A percentile compares a stretch with the other conserved stretches of the same genome.
phyloP scores from a whole-genome alignment of 2,797 vertebrate species.

The Eupleurogrammus muticus region DNA sequence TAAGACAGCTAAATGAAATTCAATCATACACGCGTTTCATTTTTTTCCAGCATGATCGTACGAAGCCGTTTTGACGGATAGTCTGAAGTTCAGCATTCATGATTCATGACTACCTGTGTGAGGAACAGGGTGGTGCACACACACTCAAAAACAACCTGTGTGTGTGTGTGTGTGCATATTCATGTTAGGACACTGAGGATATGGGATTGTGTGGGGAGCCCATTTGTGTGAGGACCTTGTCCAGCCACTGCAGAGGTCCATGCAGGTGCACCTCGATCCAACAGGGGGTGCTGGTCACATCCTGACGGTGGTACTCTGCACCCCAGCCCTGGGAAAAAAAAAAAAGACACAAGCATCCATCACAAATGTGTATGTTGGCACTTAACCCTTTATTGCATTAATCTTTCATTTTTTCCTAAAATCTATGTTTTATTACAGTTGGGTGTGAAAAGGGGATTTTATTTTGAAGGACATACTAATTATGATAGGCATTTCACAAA shows the following conservation, averaged over 20 bases:
- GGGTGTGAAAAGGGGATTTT: no score
- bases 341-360: constrained; percentile 47
- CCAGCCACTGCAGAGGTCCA: constrained; percentile 97
- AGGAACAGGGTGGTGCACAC: constrained; percentile 5
- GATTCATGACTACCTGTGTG: constrained; percentile 64
- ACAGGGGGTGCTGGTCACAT: constrained; percentile 98
- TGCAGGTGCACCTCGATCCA: constrained; percentile 99
- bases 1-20: constrained; percentile 35
- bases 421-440: no score
- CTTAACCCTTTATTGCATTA: no score
- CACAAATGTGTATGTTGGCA: constrained; percentile 7
- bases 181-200: constrained; percentile 94
- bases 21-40: neutral
- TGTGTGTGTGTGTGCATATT: constrained; percentile 15
- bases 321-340: constrained; percentile 92
- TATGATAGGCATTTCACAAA: no score
- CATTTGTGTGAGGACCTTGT: constrained; percentile 99
- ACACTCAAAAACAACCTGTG: no score
- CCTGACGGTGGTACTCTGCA: constrained; percentile 97
- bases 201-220: constrained; percentile 97
- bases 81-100: constrained; percentile 43
- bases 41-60: constrained; percentile 4
- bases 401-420: no score
- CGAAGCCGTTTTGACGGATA: neutral
- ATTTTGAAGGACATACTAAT: no score